phyloP scores from a whole-genome alignment of 2,113 vertebrate genomes.

The Zapornia atra region DNA sequence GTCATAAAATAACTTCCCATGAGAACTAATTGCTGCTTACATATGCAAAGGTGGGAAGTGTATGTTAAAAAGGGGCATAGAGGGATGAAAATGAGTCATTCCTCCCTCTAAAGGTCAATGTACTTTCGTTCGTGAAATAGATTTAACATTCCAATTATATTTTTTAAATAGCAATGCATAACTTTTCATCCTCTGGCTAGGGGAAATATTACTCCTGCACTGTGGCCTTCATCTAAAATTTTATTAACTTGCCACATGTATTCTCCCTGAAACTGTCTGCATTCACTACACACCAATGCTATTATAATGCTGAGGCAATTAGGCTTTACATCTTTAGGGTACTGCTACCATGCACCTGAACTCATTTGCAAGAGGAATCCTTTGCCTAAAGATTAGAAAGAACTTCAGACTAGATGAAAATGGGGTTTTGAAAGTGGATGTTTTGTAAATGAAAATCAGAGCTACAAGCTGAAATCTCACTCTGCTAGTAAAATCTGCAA shows the following conservation, averaged over 20 bases:
- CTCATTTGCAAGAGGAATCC: not conserved
- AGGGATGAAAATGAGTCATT: conserved; percentile 52
- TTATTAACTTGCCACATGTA: conserved; percentile 43
- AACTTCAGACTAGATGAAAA: not conserved
- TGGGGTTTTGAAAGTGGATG: not conserved
- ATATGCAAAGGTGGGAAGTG: conserved; percentile 13
- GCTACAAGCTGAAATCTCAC: not conserved
- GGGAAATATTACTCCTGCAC: not conserved
- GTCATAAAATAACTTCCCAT: conserved; percentile 37
- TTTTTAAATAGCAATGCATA: conserved; percentile 54
- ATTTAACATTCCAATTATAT: conserved; percentile 63
- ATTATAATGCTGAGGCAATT: conserved; percentile 5
- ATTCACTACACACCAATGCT: not conserved
- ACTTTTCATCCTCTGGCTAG: conserved; percentile 52
- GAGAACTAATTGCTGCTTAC: conserved; percentile 39
- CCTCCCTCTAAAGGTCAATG: conserved; percentile 1
- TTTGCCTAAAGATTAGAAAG: conserved; percentile 1
- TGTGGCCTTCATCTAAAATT: conserved; percentile 41
- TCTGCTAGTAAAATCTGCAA: not conserved
- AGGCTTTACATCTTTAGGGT: conserved; percentile 16
- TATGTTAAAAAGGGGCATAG: conserved; percentile 38
- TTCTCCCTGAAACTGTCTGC: conserved; percentile 24
- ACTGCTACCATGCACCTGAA: not conserved
- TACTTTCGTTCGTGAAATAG: conserved; percentile 39
- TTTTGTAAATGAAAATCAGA: not conserved